Conservation (phyloP, 2,888 invertebrate species). For the Drosophila neutralis region DNA sequence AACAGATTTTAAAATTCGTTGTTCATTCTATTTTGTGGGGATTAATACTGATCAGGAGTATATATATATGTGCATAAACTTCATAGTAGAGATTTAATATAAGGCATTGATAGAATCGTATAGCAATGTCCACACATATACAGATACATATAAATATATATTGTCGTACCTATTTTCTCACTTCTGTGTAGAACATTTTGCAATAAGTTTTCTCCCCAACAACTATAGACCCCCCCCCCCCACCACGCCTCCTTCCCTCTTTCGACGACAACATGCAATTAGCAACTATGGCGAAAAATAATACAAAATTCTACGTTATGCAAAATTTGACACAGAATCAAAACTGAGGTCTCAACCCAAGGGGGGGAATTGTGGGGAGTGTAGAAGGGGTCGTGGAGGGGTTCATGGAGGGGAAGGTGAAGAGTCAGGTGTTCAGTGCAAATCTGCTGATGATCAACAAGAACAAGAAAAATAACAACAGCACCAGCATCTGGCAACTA, state of each 20-base stretch:
- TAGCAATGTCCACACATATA: background rate
- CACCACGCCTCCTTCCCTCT: too few species aligned
- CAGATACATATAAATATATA: background rate
- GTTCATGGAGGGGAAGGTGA: background rate
- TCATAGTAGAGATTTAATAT: background rate
- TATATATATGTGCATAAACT: background rate
- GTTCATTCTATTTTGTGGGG: background rate
- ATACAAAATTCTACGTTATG: constrained; percentile 31
- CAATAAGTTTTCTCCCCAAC: constrained; percentile 5
- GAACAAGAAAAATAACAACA: background rate
- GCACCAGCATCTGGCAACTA: constrained; percentile 1
- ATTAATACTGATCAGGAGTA: background rate
- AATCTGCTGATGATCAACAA: constrained; percentile 36
- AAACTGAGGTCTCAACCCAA: background rate
- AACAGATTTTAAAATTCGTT: fast-evolving
- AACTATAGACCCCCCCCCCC: background rate
- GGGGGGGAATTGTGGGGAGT: background rate
- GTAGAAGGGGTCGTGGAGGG: background rate
- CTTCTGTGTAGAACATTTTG: constrained; percentile 4
- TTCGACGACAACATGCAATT: constrained; percentile 9
- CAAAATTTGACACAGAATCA: constrained; percentile 56
- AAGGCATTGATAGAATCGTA: background rate
- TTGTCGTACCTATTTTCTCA: background rate
- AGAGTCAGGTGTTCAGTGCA: constrained; percentile 39
- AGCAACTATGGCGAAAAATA: constrained; percentile 30